Evolutionary conservation across 2,888 invertebrate species (phyloP), one percentile per base, ranked within the genome.

Genomic region (Pseudanteris insignis): DNA sequence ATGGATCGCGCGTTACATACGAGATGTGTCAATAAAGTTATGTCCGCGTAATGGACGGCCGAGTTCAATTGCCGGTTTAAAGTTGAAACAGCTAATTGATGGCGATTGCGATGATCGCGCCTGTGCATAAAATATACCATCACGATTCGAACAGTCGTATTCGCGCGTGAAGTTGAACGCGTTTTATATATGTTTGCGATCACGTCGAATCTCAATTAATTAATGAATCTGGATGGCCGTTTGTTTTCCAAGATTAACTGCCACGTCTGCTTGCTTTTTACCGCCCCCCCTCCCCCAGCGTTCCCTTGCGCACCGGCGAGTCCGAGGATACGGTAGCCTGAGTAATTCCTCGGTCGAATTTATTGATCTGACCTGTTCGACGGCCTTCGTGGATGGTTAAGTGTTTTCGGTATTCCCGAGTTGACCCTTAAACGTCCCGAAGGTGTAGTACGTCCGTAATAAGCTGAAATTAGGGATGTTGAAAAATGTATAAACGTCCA

Each of bases 291-390:
- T n/a, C n/a, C n/a, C n/a, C n/a, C n/a, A n/a, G n/a, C n/a, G n/a
- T n/a, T n/a, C n/a, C n/a, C n/a, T n/a, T n/a, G n/a, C n/a, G n/a
- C n/a, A n/a, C 18, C 18, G 18, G 3, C 18, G 3, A 18, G 3
- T 18, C 18, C 18, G 6, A 18, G 18, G 18, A 18, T n/a, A 6
- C 18, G 18, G 18, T 18, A 6, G 18, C 18, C 18, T 6, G 18
- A 18, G 18, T 18, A 18, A 4, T 4, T 4, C 18, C 28, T 21
- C 6, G 26, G 34, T 28, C 9, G 32, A 9, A 28, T 33, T 46
- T 46, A 46, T 46, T 26, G 36, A 46, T 36, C 46, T 46, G 14
- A 18, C 34, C 46, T 12, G 34, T 36, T 46, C 26, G 34, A 46
- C 18, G 14, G 8, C n/a, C 21, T 46, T 34, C 9, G 11, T 7